Evolutionary conservation across 2,888 invertebrate species (phyloP).

Genomic region (Masnerella sp.): DNA sequence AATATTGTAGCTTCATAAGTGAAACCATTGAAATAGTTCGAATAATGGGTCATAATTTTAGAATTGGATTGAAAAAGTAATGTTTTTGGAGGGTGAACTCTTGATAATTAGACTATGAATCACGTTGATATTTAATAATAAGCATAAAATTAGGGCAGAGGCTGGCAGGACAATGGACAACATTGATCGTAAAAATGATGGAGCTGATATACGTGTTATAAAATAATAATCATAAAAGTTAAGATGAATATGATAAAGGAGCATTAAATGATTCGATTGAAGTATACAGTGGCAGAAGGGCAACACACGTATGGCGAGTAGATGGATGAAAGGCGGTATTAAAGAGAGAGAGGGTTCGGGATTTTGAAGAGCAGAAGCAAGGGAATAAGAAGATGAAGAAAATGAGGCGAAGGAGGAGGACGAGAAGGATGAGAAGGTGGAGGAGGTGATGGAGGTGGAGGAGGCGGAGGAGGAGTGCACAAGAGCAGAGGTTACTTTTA

Average conservation of each 20-base stretch:
- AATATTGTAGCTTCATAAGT: too few relatives aligned
- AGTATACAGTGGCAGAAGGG: slow-evolving; percentile 53
- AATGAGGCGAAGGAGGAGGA: slow-evolving; percentile 35
- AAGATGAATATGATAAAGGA: slow-evolving; percentile 36
- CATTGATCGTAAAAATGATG: neutral
- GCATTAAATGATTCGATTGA: slow-evolving; percentile 42
- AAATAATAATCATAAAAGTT: slow-evolving; percentile 21
- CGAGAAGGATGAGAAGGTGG: slow-evolving; percentile 59
- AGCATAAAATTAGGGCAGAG: neutral
- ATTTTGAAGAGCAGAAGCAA: slow-evolving; percentile 56
- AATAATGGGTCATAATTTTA: too few relatives aligned
- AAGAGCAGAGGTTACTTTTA: slow-evolving; percentile 69
- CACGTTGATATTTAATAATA: neutral
- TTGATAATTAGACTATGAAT: neutral
- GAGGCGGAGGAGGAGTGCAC: slow-evolving; percentile 49
- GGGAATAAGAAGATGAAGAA: slow-evolving; percentile 63
- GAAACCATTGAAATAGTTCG: too few relatives aligned
- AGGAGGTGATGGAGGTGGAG: slow-evolving; percentile 51
- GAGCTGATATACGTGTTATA: slow-evolving; percentile 13
- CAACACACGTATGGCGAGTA: slow-evolving; percentile 31
- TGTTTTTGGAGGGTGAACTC: too few relatives aligned
- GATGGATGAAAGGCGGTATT: slow-evolving; percentile 45
- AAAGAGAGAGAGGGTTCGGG: slow-evolving; percentile 36
- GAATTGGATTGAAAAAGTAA: too few relatives aligned
- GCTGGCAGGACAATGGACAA: neutral